These are phyloP conservation scores for Chrysochloris asiatica DNA, from an alignment of 2,113 vertebrate genomes.

Conservation along the genomic window DNA sequence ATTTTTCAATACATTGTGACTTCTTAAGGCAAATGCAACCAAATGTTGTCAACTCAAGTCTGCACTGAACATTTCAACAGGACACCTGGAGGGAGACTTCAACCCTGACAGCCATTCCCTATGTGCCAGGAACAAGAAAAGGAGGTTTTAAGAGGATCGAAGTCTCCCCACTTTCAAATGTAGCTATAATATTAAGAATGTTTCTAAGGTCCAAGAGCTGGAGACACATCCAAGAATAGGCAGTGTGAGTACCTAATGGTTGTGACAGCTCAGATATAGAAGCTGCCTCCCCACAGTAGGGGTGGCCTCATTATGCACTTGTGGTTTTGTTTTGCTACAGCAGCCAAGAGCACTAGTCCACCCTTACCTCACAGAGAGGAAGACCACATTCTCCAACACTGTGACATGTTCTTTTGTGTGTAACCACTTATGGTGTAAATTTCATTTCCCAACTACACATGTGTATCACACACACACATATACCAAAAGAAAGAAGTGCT, in stretches of 20 bases:
- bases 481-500: neutral
- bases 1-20: constrained; percentile 49
- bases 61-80: constrained; percentile 64
- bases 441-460: neutral
- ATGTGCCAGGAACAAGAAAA: constrained; percentile 60
- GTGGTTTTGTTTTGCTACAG: constrained; percentile 43
- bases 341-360: constrained; percentile 48
- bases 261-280: constrained; percentile 58
- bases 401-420: constrained; percentile 20
- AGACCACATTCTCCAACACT: neutral
- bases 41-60: constrained; percentile 44
- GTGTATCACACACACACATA: neutral
- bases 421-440: neutral
- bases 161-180: constrained; percentile 30
- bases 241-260: constrained; percentile 39
- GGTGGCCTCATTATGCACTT: constrained; percentile 59
- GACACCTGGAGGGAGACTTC: constrained; percentile 53
- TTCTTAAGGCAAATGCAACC: constrained; percentile 49
- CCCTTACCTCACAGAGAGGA: constrained; percentile 51
- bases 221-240: constrained; percentile 44
- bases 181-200: constrained; percentile 51
- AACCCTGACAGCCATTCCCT: constrained; percentile 68
- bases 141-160: constrained; percentile 57
- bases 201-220: constrained; percentile 12
- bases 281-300: constrained; percentile 41